Evolutionary conservation across 37 sponge, comb jelly and placozoan species (phyloP).

Genomic region (Tethya wilhelma): DNA sequence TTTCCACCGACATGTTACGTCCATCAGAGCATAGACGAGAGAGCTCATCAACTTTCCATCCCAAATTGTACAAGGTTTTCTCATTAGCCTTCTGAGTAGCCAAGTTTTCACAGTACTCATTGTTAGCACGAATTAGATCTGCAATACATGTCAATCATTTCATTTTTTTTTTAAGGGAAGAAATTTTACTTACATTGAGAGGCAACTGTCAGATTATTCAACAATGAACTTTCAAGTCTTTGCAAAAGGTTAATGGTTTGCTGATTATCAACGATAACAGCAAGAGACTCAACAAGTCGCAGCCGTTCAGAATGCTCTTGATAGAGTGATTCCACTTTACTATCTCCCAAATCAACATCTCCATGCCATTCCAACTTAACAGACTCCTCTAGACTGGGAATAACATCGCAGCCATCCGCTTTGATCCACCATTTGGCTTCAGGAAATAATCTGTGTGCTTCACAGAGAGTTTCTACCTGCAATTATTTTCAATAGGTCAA

Average conservation of each 20-base stretch:
- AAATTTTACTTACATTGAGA: no score
- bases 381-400: conserved; percentile 18
- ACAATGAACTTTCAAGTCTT: no score
- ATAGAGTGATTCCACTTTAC: background rate
- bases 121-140: background rate
- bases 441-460: conserved; percentile 7
- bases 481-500: background rate
- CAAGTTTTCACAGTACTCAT: background rate
- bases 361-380: conserved; percentile 14
- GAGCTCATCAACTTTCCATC: conserved; percentile 29
- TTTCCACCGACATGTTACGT: background rate
- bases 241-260: no score
- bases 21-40: background rate
- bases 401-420: conserved; percentile 30
- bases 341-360: conserved; percentile 29
- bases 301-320: no score
- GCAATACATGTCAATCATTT: no score
- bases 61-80: background rate
- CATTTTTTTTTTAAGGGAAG: no score
- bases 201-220: no score
- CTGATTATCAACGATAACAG: no score
- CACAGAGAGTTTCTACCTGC: conserved; percentile 2
- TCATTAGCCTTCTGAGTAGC: background rate
- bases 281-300: no score
- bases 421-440: conserved; percentile 38